Base-by-base conservation (phyloP, 2,888 invertebrate species). In the Conops quadrifasciatus region DNA sequence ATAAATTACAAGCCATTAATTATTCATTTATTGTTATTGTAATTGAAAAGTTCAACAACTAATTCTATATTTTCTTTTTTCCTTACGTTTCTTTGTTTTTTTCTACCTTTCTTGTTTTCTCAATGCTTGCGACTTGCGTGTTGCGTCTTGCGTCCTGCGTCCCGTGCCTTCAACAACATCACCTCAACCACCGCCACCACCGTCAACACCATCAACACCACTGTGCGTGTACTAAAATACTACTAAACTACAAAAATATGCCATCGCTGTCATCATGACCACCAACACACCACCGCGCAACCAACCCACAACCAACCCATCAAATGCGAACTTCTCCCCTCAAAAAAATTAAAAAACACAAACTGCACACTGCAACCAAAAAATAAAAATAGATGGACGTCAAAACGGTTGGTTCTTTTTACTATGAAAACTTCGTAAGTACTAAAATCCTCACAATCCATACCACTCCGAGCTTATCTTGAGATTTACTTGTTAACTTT, bases 401-500 rank as follows among this genome's bases (percentile, higher is more conserved):
- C 92, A 95, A 95, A 92, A 93, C 94, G 90, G 93, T 94, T 90
- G 94, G 94, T 89, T 94, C 94, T 88, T 94, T 94, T 93, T 94
- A 95, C 92, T 95, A 95, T 90, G 94, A 95, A 89, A 94, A 94
- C 90, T 94, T 94, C 91, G 94, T 94, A 93, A 94, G 94, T 94
- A 92, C 88, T 80, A 76, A 77, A 76, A 59, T 21, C 30, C 59
- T 36, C 56, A 21, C 56, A 66, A 19, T 45, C 45, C 24, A 21
- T 45, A 47, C 47, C 45, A 45, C 16, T 43, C 2, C 24, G 13
- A 59, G 30, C 30, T 28, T n/a, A 60, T 60, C 28, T 28, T 28
- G 13, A 62, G 62, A n/a, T 19, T 43, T 62, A 5, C 5, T 13
- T 59, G 13, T 26, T 11, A n/a, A 28, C 16, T 62, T 30, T 16